Evolutionary conservation across 2,888 invertebrate genomes (phyloP), one percentile per base, ranked within the genome.

Genomic region (Neocrepidodera transversa): DNA sequence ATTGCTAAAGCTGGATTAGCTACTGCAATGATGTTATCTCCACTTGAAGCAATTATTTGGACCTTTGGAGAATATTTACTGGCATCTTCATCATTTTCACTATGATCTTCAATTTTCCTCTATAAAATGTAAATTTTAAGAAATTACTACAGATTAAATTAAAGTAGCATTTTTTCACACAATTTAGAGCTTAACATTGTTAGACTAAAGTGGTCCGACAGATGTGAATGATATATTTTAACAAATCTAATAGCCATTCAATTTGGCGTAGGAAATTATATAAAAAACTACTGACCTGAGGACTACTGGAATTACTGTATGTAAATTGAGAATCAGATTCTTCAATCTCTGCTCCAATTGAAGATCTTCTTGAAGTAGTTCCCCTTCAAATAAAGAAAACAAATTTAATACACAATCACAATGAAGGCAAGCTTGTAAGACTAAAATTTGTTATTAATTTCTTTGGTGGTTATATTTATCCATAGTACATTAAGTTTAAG

Each of bases 11-110:
- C 93, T 10, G 93, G 93, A 83, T 93, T 93, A 16, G 93, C 91
- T 0, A 93, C 93, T 0, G 93, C 93, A 69, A 93, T 93, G 74
- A 93, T 93, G 77, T 91, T 91, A 77, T 91, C 91, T 0, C 92
- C 93, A 10, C 92, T 87, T 0, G 92, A 89, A 0, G 93, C 91
- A 62, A 93, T 91, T 63, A 93, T 88, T 82, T 92, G 86, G 0
- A 88, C 87, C 17, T 76, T 78, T 13, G 79, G 78, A 20, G 78
- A 77, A 56, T 71, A 75, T 64, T 78, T 78, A 53, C 68, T 72
- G 10, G 67, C 60, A 56, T 77, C 86, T 71, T 54, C 82, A 23
- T 69, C 71, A 52, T 64, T 69, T 49, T 75, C 75, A 4, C 45
- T 58, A 47, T 66, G 68, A 57, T 71, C 74, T 42, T 74, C 77